Evolutionary conservation across 2,797 vertebrate species (phyloP).

Genomic region (Alosa sapidissima): DNA sequence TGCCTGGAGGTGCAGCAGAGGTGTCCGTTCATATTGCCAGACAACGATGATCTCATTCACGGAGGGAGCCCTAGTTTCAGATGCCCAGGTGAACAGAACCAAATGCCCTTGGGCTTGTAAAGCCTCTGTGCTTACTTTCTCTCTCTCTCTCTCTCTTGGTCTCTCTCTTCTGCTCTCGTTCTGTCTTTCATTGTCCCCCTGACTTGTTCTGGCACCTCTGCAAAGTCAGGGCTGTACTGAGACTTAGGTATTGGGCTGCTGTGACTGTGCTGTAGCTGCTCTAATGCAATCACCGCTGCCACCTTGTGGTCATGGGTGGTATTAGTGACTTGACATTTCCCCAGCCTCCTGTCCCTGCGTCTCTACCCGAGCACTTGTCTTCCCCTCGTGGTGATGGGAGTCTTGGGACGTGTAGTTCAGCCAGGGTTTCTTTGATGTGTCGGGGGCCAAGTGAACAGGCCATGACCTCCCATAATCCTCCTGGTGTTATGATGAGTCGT

Average conservation of each 20-base stretch:
- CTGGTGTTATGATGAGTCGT: neutral
- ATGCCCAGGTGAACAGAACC: conserved; percentile 86
- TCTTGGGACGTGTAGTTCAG: neutral
- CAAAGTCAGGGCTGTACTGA: conserved; percentile 13
- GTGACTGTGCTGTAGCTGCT: conserved; percentile 1
- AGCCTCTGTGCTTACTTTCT: neutral
- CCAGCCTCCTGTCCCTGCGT: neutral
- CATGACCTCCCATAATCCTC: neutral
- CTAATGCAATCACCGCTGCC: conserved; percentile 48
- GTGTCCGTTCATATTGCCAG: conserved; percentile 97
- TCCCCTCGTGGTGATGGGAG: neutral
- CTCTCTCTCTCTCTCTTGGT: neutral
- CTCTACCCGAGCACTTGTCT: neutral
- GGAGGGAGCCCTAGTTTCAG: conserved; percentile 99
- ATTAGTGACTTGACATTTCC: neutral
- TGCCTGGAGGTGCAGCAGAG: conserved; percentile 98
- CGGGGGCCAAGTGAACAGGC: neutral
- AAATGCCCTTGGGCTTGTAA: neutral
- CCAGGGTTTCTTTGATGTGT: neutral
- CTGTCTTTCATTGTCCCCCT: conserved; percentile 1
- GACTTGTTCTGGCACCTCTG: conserved; percentile 4
- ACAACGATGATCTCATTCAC: conserved; percentile 98
- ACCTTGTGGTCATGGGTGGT: conserved; percentile 58
- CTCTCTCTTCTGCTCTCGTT: neutral
- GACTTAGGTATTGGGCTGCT: neutral